Percentiles rank a stretch among this genome's conserved stretches.
These are phyloP conservation scores for Epizoanthus stellaris DNA, from an alignment of 92 coral and sea anemone genomes.

Conservation along the genomic window DNA sequence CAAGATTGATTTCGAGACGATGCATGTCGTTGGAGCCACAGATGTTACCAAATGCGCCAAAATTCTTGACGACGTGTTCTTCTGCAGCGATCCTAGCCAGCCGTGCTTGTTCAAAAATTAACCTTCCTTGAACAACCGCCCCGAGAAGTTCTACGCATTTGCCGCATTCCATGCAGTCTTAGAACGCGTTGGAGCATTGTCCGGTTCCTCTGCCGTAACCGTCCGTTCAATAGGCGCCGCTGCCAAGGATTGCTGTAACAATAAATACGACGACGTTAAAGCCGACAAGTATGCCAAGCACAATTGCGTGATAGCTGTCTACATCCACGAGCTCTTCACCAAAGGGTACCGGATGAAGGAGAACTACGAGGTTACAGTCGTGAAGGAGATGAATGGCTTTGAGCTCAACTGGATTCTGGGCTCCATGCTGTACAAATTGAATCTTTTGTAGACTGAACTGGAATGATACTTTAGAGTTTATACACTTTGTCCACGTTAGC, in stretches of 20 bases:
- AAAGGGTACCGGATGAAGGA: conserved; percentile 26
- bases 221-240: conserved; percentile 32
- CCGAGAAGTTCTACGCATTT: conserved; percentile 25
- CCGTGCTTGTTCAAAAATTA: conserved; percentile 17
- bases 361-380: neutral
- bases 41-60: conserved; percentile 13
- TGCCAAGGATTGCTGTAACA: conserved; percentile 20
- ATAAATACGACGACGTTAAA: conserved; percentile 25
- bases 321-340: conserved; percentile 38
- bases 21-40: conserved; percentile 21
- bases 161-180: conserved; percentile 32
- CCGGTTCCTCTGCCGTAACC: conserved; percentile 5
- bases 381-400: conserved; percentile 13
- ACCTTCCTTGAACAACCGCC: conserved; percentile 5
- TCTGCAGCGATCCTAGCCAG: conserved; percentile 2
- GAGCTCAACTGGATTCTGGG: conserved; percentile 45
- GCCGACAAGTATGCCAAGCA: conserved; percentile 7
- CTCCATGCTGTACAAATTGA: conserved; percentile 1
- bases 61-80: conserved; percentile 36
- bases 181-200: conserved; percentile 43
- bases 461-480: too few species aligned
- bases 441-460: conserved; percentile 18
- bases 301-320: conserved; percentile 32
- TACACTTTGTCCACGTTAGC: too few species aligned
- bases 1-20: neutral